Conservation (phyloP, 2,888 invertebrate genomes). For the Molanna angustata region DNA sequence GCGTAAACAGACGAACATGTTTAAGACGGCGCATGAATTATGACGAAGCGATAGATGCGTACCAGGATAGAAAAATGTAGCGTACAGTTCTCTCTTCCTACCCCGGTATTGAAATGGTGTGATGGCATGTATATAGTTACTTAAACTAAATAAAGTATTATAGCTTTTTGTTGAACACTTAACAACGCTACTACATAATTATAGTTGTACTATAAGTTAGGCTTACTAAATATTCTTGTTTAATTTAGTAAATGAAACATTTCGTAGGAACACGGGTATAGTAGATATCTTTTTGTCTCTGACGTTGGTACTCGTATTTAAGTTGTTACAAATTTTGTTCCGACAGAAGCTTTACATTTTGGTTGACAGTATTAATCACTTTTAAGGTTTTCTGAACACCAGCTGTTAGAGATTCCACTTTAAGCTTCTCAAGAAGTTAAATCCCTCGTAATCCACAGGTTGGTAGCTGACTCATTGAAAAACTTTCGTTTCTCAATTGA, state of each 20-base stretch:
- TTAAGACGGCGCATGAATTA: too few species aligned
- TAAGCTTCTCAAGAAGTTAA: slow-evolving; percentile 17
- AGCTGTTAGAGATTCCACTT: slow-evolving; percentile 10
- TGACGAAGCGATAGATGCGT: too few species aligned
- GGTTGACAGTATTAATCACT: slow-evolving; percentile 19
- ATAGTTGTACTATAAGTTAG: too few species aligned
- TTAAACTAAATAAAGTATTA: not conserved
- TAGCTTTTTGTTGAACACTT: too few species aligned
- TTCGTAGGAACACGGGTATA: too few species aligned
- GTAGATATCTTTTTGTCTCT: too few species aligned
- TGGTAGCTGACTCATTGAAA: slow-evolving; percentile 22
- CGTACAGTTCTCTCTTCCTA: not conserved
- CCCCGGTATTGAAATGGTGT: not conserved
- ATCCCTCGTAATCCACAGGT: slow-evolving; percentile 21
- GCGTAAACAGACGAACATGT: too few species aligned
- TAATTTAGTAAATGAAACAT: too few species aligned
- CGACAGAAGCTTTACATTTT: not conserved
- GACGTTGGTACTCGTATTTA: too few species aligned
- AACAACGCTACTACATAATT: too few species aligned
- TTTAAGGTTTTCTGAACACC: slow-evolving; percentile 13
- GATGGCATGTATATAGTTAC: not conserved
- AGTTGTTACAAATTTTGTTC: not conserved
- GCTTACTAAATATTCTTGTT: too few species aligned
- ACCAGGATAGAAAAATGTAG: too few species aligned
- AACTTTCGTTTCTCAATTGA: slow-evolving; percentile 8